phyloP scores from a whole-genome alignment of 2,888 invertebrate species.

The Pilophorus perplexus region DNA sequence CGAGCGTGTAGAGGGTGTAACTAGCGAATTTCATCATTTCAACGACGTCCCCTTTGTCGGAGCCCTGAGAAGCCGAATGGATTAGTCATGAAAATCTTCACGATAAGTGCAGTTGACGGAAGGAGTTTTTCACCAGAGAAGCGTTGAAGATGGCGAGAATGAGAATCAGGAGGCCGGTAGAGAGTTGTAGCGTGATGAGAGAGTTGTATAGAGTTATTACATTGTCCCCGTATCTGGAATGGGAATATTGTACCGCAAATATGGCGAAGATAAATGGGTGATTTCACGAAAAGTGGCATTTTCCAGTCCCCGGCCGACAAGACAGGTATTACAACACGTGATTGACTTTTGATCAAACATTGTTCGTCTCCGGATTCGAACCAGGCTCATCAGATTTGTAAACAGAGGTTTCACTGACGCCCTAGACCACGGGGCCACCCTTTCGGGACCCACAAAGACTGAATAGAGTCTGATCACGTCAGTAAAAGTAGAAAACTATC shows the following conservation, averaged over 20 bases:
- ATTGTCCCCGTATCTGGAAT: slow-evolving; percentile 20
- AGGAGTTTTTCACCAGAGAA: slow-evolving; percentile 15
- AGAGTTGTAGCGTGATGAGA: slow-evolving; percentile 18
- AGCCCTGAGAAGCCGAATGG: background rate
- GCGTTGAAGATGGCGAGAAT: slow-evolving; percentile 17
- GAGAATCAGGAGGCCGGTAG: slow-evolving; percentile 26
- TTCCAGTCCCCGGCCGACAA: background rate
- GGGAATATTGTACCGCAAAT: too few species aligned
- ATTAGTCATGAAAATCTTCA: background rate
- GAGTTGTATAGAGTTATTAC: slow-evolving; percentile 7
- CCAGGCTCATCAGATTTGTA: too few species aligned
- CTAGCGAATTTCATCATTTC: slow-evolving; percentile 15
- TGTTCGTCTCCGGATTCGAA: too few species aligned
- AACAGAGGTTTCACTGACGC: too few species aligned
- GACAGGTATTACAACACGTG: too few species aligned
- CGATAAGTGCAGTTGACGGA: background rate
- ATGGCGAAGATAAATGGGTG: background rate
- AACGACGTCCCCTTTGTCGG: background rate
- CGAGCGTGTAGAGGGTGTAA: slow-evolving; percentile 16
- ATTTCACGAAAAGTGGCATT: background rate
- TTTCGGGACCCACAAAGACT: too few species aligned
- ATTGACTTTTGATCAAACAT: too few species aligned
- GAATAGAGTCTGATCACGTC: too few species aligned
- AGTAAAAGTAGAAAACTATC: too few species aligned
- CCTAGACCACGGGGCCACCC: too few species aligned